Conservation (phyloP, 2,888 invertebrate species). For the Encarsia formosa region DNA sequence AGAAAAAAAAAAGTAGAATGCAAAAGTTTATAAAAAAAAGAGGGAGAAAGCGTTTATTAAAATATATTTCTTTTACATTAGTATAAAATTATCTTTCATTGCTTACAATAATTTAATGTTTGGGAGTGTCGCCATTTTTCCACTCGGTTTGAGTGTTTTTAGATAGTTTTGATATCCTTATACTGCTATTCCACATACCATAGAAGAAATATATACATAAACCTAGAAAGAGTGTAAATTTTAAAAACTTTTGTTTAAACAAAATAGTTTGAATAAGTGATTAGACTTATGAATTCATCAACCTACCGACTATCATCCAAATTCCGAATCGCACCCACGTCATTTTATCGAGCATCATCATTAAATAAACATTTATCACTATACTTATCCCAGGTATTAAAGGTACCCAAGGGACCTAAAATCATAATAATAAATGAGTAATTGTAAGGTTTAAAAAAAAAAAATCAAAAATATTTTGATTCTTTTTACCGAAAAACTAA, state of each 20-base stretch:
- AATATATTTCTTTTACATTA: slow-evolving; percentile 9
- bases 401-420: slow-evolving; percentile 80
- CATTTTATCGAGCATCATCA: slow-evolving; percentile 70
- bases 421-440: slow-evolving; percentile 4
- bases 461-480: neutral
- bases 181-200: slow-evolving; percentile 66
- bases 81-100: slow-evolving; percentile 17
- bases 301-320: slow-evolving; percentile 74
- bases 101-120: slow-evolving; percentile 19
- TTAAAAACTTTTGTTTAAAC: too few species aligned
- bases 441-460: neutral
- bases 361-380: slow-evolving; percentile 77
- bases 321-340: slow-evolving; percentile 82
- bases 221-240: slow-evolving; percentile 58
- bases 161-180: slow-evolving; percentile 4
- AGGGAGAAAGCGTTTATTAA: slow-evolving; percentile 7
- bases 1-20: neutral
- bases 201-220: slow-evolving; percentile 69
- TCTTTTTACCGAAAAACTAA: slow-evolving; percentile 45
- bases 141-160: slow-evolving; percentile 29
- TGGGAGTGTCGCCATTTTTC: slow-evolving; percentile 17
- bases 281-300: neutral
- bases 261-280: neutral
- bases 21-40: slow-evolving; percentile 1
- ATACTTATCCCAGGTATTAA: slow-evolving; percentile 77